Percentiles rank a stretch among this genome's conserved stretches.
phyloP scores from a whole-genome alignment of 2,888 invertebrate species.

The Leptarthrus brevirostris region DNA sequence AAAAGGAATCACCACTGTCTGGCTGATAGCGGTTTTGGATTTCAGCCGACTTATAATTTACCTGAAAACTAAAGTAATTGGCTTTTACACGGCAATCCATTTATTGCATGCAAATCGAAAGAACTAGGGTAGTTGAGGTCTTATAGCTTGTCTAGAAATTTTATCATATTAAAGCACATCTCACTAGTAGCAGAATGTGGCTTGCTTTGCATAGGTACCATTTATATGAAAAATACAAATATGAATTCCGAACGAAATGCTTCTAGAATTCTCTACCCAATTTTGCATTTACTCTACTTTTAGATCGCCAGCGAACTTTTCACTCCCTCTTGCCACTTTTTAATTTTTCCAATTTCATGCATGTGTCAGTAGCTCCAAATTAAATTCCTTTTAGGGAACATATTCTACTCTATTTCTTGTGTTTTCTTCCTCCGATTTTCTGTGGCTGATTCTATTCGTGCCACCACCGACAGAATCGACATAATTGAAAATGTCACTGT shows the following conservation, averaged over 20 bases:
- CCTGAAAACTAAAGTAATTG: too few species aligned
- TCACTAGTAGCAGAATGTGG: too few species aligned
- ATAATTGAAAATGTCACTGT: constrained; percentile 43
- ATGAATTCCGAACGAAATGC: background rate
- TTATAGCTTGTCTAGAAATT: too few species aligned
- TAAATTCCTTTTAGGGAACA: constrained; percentile 42
- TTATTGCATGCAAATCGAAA: too few species aligned
- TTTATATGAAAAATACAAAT: background rate
- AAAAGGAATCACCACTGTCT: background rate
- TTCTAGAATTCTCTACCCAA: constrained; percentile 1
- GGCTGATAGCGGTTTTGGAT: too few species aligned
- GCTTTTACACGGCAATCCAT: too few species aligned
- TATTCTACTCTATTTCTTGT: constrained; percentile 39
- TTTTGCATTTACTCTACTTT: constrained; percentile 1
- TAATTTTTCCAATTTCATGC: constrained; percentile 41
- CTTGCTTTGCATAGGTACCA: too few species aligned
- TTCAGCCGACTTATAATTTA: too few species aligned
- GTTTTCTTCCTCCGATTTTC: constrained; percentile 19
- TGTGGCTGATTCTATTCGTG: constrained; percentile 35
- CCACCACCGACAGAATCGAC: constrained; percentile 37
- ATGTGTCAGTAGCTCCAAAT: constrained; percentile 40
- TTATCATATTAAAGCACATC: too few species aligned
- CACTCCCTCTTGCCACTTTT: constrained; percentile 5
- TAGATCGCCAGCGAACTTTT: background rate
- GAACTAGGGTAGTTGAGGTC: too few species aligned